Evolutionary conservation across 2,113 vertebrate genomes (phyloP).

Genomic region (Sakesphorus luctuosus): DNA sequence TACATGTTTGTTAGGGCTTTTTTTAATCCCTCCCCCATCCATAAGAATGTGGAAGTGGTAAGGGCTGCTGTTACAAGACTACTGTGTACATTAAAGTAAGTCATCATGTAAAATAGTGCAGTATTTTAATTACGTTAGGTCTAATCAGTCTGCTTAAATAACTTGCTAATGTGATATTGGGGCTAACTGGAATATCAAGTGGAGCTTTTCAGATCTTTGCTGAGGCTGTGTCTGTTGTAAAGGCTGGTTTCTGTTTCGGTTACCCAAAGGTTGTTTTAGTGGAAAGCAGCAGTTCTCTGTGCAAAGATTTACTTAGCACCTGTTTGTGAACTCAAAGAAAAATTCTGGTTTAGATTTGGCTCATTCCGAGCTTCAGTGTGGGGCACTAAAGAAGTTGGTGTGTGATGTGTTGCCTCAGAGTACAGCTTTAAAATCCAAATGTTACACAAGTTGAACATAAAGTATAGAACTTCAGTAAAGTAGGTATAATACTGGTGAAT

Average conservation of each 20-base stretch:
- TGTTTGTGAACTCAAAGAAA: neutral
- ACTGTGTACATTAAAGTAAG: neutral
- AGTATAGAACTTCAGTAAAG: neutral
- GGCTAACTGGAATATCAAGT: neutral
- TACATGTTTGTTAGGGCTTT: accelerated
- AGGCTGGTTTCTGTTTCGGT: neutral
- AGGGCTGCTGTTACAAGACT: neutral
- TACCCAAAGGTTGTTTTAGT: neutral
- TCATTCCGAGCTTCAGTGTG: accelerated
- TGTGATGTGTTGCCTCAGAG: neutral
- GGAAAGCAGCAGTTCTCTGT: neutral
- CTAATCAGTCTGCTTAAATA: neutral
- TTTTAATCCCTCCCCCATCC: neutral
- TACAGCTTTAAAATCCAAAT: neutral
- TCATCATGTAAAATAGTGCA: neutral
- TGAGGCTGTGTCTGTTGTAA: neutral
- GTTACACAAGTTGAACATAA: neutral
- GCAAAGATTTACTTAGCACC: neutral
- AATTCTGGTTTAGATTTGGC: neutral
- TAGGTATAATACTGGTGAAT: neutral
- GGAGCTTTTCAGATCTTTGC: neutral
- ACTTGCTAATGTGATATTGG: neutral
- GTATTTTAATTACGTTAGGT: neutral
- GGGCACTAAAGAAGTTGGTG: neutral
- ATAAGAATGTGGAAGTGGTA: neutral